These are phyloP conservation scores for Ostrea edulis DNA, from an alignment of 1,140 invertebrate species.

Conservation along the genomic window DNA sequence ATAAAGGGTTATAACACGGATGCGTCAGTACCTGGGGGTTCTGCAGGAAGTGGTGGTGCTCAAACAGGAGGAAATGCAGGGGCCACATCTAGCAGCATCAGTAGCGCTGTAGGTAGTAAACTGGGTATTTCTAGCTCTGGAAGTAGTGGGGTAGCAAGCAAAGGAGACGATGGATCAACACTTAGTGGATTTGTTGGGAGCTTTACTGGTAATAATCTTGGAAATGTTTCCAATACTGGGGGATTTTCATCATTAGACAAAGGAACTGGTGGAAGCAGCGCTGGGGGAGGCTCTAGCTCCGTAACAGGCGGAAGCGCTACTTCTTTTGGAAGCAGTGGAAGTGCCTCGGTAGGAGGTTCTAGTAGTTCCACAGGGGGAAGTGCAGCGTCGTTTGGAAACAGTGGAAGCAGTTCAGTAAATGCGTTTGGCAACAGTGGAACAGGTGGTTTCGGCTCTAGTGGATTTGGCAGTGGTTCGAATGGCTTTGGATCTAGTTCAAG, in stretches of 20 bases:
- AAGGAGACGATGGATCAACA: slow-evolving; percentile 36
- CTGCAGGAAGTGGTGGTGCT: neutral
- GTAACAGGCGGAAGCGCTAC: neutral
- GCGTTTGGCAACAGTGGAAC: neutral
- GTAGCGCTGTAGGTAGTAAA: neutral
- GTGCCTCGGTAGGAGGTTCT: neutral
- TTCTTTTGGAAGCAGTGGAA: neutral
- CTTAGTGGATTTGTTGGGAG: slow-evolving; percentile 11
- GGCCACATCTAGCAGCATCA: neutral
- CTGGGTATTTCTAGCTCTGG: neutral
- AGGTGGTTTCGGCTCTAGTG: neutral
- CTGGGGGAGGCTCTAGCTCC: neutral
- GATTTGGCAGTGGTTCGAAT: neutral
- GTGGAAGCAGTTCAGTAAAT: neutral
- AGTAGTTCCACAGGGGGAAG: neutral
- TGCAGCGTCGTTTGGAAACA: neutral
- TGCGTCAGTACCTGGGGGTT: neutral
- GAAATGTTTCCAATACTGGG: neutral
- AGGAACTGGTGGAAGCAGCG: neutral
- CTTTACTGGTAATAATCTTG: slow-evolving; percentile 9
- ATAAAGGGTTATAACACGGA: slow-evolving; percentile 28
- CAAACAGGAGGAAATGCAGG: neutral
- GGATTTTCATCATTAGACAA: neutral
- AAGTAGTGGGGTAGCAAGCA: neutral
- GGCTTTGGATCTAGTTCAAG: neutral